A percentile compares a stretch with the other conserved stretches of the same genome.
These are phyloP conservation scores for Conus canariensis DNA, from an alignment of 2,888 invertebrate species.

Conservation along the genomic window DNA sequence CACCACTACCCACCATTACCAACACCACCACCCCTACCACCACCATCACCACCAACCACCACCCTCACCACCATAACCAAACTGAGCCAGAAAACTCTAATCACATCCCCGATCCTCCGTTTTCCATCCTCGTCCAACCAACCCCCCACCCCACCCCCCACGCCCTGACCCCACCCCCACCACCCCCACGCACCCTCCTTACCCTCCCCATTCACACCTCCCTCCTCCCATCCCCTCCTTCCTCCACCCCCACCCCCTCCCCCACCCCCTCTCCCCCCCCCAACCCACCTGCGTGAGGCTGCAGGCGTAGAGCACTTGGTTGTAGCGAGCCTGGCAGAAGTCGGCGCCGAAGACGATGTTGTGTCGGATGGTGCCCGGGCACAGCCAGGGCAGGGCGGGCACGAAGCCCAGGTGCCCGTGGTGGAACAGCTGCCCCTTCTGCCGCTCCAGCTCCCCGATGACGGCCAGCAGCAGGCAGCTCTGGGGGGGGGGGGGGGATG, in stretches of 20 bases:
- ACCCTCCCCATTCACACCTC: not conserved
- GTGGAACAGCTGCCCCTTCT: slow-evolving; percentile 59
- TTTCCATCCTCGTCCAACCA: no score
- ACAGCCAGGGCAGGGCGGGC: slow-evolving; percentile 61
- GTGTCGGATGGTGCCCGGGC: slow-evolving; percentile 63
- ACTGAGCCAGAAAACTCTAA: no score
- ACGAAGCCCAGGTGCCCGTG: slow-evolving; percentile 60
- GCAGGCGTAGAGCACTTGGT: slow-evolving; percentile 60
- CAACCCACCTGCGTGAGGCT: slow-evolving; percentile 59
- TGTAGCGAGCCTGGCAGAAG: slow-evolving; percentile 58
- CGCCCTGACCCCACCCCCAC: no score
- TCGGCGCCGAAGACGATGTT: slow-evolving; percentile 65
- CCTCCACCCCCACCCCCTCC: not conserved
- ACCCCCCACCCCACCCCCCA: no score
- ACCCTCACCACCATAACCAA: no score
- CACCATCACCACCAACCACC: no score
- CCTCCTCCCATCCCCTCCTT: not conserved
- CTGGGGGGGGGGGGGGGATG: slow-evolving; percentile 44
- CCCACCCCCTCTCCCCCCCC: not conserved
- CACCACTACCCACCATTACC: no score
- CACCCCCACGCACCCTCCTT: no score
- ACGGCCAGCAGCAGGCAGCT: slow-evolving; percentile 61
- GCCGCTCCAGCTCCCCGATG: slow-evolving; percentile 60
- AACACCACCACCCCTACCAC: no score
- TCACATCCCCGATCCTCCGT: no score